These are phyloP conservation scores for Synergus gifuensis DNA, from an alignment of 2,888 invertebrate genomes.

Conservation along the genomic window DNA sequence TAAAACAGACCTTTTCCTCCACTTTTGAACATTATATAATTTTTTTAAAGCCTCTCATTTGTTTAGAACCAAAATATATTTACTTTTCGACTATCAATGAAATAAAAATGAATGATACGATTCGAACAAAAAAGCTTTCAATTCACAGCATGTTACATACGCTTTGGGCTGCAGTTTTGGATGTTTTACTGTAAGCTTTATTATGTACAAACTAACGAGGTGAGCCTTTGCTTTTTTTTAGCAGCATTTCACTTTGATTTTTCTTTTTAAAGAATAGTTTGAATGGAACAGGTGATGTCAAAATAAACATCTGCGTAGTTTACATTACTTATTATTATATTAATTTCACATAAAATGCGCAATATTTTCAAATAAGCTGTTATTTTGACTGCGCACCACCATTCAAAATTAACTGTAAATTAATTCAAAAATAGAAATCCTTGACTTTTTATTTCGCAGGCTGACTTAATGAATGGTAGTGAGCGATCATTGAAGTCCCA, in stretches of 20 bases:
- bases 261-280: not conserved
- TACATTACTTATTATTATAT: not conserved
- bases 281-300: constrained; percentile 10
- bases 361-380: no score
- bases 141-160: constrained; percentile 65
- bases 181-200: constrained; percentile 59
- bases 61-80: no score
- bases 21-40: no score
- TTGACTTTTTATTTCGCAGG: constrained; percentile 21
- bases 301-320: not conserved
- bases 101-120: no score
- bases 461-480: constrained; percentile 20
- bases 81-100: no score
- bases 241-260: not conserved
- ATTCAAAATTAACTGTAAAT: not conserved
- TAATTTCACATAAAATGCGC: no score
- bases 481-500: not conserved
- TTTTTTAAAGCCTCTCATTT: no score
- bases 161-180: constrained; percentile 64
- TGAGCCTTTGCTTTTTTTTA: constrained; percentile 40
- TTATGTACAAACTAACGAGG: constrained; percentile 56
- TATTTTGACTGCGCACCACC: not conserved
- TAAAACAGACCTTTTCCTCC: no score
- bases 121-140: constrained; percentile 45
- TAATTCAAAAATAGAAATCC: not conserved